Conservation (phyloP, 2,797 vertebrate genomes). For the Spinus olivaceus region DNA sequence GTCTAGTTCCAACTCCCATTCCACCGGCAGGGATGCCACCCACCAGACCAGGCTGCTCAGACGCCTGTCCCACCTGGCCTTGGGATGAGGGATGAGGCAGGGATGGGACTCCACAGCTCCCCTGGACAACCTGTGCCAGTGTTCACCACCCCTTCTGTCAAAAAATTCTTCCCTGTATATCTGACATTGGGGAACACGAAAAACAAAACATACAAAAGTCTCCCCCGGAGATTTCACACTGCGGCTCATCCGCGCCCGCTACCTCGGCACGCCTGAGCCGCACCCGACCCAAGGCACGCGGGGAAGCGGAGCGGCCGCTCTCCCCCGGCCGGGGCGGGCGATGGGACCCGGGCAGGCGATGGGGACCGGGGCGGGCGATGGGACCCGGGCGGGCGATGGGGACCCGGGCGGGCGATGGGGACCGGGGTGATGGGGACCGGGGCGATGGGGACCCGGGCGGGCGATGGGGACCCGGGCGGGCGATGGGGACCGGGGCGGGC, state of each 20-base stretch:
- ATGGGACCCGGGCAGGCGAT: too few species aligned
- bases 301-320: not conserved
- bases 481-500: too few species aligned
- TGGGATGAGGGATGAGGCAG: not conserved
- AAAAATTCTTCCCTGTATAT: not conserved
- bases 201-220: not conserved
- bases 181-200: not conserved
- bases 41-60: not conserved
- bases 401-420: too few species aligned
- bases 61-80: not conserved
- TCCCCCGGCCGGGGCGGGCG: accelerated
- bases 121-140: not conserved
- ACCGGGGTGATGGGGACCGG: too few species aligned
- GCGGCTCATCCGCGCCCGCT: not conserved
- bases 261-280: not conserved
- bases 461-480: too few species aligned
- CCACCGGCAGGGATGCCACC: not conserved
- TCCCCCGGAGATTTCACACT: not conserved
- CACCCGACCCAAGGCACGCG: too few species aligned
- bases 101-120: not conserved
- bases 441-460: too few species aligned
- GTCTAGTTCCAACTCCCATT: not conserved
- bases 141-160: not conserved
- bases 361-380: not conserved
- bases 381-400: too few species aligned